phyloP scores from a whole-genome alignment of 2,888 invertebrate genomes.

The Mythimna impura region DNA sequence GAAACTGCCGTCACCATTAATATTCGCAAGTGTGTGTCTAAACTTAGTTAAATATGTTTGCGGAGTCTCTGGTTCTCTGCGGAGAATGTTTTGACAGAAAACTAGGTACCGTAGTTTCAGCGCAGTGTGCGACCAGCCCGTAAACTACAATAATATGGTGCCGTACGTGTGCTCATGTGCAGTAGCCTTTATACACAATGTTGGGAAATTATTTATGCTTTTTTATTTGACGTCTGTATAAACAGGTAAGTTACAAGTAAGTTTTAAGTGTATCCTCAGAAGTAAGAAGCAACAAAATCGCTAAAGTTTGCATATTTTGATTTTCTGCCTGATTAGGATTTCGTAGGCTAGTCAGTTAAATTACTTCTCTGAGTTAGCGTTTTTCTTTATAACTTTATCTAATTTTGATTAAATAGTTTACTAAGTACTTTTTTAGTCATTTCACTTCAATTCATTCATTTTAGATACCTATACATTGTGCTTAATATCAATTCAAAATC shows the following conservation, averaged over 20 bases:
- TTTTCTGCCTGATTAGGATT: neutral
- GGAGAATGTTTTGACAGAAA: constrained; percentile 53
- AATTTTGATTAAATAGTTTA: no score
- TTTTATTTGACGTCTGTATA: constrained; percentile 27
- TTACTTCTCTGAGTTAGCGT: neutral
- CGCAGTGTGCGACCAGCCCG: constrained; percentile 28
- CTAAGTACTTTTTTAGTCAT: no score
- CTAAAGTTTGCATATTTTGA: constrained; percentile 17
- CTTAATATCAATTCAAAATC: no score
- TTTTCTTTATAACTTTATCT: neutral
- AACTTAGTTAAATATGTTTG: constrained; percentile 58
- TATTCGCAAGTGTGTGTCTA: constrained; percentile 45
- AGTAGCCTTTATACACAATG: constrained; percentile 7
- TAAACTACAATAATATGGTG: constrained; percentile 50
- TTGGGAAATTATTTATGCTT: constrained; percentile 23
- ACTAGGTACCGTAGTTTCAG: constrained; percentile 37
- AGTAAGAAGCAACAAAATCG: neutral
- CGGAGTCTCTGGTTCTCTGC: constrained; percentile 38
- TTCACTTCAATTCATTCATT: no score
- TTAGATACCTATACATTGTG: no score
- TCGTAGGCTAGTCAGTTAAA: neutral
- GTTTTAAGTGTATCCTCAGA: neutral
- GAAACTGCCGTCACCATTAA: constrained; percentile 57
- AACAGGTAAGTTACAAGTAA: neutral
- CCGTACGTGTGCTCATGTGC: constrained; percentile 12